Evolutionary conservation across 2,888 invertebrate genomes (phyloP), one percentile per base, ranked within the genome.

Genomic region (Microctonus hyperodae): DNA sequence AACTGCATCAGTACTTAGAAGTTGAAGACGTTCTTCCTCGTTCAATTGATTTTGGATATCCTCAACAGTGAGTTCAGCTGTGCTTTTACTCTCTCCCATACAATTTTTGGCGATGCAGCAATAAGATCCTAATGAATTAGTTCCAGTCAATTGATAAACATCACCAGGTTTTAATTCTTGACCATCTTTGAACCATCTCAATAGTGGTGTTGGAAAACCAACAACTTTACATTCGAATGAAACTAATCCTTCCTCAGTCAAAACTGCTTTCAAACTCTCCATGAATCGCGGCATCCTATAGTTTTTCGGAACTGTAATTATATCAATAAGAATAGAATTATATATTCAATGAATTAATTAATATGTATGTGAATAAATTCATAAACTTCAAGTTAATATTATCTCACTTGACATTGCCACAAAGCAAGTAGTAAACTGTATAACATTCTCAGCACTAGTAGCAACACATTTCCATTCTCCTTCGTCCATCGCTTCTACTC

Each of bases 171-270:
- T 93, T 50, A 97, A 85, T 81, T 96, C 95, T 80, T 95, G 93
- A 0, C 95, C 95, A 81, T 96, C 96, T 85, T 95, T 96, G 83
- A 94, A 96, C 96, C 96, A 96, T 78, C 92, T 90, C 0, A 96
- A 86, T 59, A 91, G 86, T 0, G 96, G 96, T 0, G 95, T 95
- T 0, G 96, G 96, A 74, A 94, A 95, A 0, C 95, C 96, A 1
- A 95, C 95, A 0, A 96, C 95, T 84, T 96, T 96, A 81, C 96
- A 96, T 80, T 96, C 96, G 79, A 96, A 96, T 0, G 95, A 95
- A 0, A 96, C 96, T 35, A 96, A 85, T 0, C 96, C 96, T 85
- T 96, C 96, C 80, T 96, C 95, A 0, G 96, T 95, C 53, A 96
- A 86, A 51, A 96, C 90, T 9, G 96, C 96, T 83, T 93, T 93